These are phyloP conservation scores for Apolygus lucorum DNA, from an alignment of 1,140 invertebrate genomes.

Conservation along the genomic window DNA sequence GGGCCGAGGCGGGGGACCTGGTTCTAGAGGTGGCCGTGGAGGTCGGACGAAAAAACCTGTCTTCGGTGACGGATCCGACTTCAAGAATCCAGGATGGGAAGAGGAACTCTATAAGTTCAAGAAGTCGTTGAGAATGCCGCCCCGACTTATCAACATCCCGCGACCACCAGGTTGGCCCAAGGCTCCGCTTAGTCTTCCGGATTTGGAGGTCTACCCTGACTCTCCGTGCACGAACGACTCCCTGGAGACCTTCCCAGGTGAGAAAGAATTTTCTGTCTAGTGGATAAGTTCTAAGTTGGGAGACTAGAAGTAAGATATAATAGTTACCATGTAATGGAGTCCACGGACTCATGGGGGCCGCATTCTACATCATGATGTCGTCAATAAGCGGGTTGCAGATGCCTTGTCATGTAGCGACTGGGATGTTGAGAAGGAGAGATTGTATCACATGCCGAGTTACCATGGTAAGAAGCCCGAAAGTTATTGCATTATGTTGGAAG, in stretches of 20 bases:
- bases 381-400: no score
- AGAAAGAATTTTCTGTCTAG: no score
- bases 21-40: slow-evolving; percentile 9
- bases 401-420: no score
- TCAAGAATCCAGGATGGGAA: slow-evolving; percentile 62
- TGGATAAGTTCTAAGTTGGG: no score
- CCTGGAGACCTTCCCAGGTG: slow-evolving; percentile 39
- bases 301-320: no score
- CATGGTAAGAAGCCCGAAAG: no score
- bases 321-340: no score
- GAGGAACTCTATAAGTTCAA: slow-evolving; percentile 72
- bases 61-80: slow-evolving; percentile 27
- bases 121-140: slow-evolving; percentile 65
- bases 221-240: slow-evolving; percentile 54
- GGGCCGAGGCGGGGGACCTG: neutral
- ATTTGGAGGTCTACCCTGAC: slow-evolving; percentile 56
- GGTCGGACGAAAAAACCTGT: slow-evolving; percentile 27
- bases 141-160: slow-evolving; percentile 64
- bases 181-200: slow-evolving; percentile 62
- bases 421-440: no score
- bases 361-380: no score
- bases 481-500: no score
- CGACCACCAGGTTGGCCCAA: slow-evolving; percentile 34
- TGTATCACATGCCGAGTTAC: no score
- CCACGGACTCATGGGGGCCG: no score